Evolutionary conservation across 2,113 vertebrate species (phyloP).

Genomic region (Lepus americanus): DNA sequence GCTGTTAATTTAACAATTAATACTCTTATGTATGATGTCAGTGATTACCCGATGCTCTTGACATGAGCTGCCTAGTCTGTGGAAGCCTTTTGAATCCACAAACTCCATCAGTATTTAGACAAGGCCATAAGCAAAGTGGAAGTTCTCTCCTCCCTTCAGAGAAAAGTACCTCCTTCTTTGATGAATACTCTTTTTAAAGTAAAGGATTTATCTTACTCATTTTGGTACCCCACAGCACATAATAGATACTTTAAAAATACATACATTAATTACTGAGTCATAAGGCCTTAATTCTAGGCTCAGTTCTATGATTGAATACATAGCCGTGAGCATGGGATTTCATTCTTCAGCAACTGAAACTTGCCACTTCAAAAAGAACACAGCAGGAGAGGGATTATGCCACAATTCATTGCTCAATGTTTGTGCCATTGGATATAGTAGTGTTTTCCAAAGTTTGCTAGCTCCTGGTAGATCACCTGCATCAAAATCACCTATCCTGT

Average conservation of each 20-base stretch:
- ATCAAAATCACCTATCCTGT: slow-evolving; percentile 3
- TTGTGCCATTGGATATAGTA: slow-evolving; percentile 32
- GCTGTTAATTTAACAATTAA: too few relatives aligned
- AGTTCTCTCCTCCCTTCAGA: too few relatives aligned
- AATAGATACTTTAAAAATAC: slow-evolving; percentile 50
- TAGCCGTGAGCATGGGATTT: slow-evolving; percentile 12
- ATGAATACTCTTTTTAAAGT: slow-evolving; percentile 40
- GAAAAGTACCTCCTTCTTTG: too few relatives aligned
- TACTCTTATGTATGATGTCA: too few relatives aligned
- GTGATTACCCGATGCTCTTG: too few relatives aligned
- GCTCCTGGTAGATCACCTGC: background rate
- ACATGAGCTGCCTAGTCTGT: too few relatives aligned
- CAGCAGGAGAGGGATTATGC: background rate
- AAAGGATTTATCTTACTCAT: slow-evolving; percentile 52
- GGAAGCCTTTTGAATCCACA: too few relatives aligned
- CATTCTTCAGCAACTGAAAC: slow-evolving; percentile 47
- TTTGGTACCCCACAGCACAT: slow-evolving; percentile 6
- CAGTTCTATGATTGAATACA: slow-evolving; percentile 51
- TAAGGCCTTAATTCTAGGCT: background rate
- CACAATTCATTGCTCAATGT: slow-evolving; percentile 28
- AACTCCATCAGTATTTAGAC: too few relatives aligned
- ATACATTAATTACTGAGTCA: slow-evolving; percentile 44
- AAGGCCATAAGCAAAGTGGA: too few relatives aligned
- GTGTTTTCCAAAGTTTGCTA: slow-evolving; percentile 24
- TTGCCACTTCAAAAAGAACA: slow-evolving; percentile 45